A percentile compares a stretch with the other conserved stretches of the same genome.
Conservation (phyloP, 2,888 invertebrate genomes). For the Lycophotia porphyrea region DNA sequence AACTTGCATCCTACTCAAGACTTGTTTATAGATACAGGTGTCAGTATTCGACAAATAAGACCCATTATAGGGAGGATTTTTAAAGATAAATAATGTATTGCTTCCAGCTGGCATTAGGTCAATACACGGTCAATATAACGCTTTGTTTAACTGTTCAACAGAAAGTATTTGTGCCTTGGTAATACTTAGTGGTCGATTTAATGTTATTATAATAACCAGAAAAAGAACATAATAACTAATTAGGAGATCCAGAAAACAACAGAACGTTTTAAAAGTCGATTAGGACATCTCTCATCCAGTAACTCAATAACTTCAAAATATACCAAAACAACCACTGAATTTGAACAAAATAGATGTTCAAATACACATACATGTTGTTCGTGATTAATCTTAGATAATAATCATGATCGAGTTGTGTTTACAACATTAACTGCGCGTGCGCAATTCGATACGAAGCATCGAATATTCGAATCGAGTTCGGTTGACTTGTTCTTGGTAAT, state of each 20-base stretch:
- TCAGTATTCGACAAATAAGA: too few species aligned
- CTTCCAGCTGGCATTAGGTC: background rate
- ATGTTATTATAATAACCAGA: background rate
- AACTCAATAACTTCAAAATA: background rate
- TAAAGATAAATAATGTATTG: background rate
- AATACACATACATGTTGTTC: background rate
- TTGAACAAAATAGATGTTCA: background rate
- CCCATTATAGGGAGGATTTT: background rate
- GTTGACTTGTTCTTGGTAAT: conserved; percentile 33
- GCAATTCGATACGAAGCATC: conserved; percentile 19
- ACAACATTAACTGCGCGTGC: conserved; percentile 25
- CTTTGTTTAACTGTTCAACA: background rate
- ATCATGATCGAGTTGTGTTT: conserved; percentile 33
- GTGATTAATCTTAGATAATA: conserved; percentile 11
- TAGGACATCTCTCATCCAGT: background rate
- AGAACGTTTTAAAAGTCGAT: background rate
- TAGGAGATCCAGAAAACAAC: background rate
- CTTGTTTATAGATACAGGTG: too few species aligned
- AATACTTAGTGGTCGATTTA: background rate
- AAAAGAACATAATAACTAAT: background rate
- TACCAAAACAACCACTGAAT: background rate
- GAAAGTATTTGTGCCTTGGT: background rate
- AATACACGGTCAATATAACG: background rate
- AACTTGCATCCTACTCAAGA: too few species aligned
- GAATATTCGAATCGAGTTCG: conserved; percentile 6